Percentiles rank a stretch among this genome's conserved stretches.
These are phyloP conservation scores for Acrocephalus arundinaceus DNA, from an alignment of 2,113 vertebrate species.

Conservation along the genomic window DNA sequence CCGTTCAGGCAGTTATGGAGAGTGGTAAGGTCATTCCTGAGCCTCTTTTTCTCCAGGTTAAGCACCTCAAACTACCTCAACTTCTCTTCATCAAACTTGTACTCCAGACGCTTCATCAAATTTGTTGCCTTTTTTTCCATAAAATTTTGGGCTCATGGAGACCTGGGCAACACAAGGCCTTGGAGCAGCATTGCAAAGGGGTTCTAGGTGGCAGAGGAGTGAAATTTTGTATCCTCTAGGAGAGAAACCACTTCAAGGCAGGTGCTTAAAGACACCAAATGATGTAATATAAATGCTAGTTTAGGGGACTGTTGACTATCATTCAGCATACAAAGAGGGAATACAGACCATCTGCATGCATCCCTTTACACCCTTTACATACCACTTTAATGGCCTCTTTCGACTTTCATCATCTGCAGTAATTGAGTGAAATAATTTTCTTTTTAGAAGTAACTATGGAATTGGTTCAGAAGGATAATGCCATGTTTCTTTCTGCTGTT, in stretches of 20 bases:
- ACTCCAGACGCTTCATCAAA: neutral
- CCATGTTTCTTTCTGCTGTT: neutral
- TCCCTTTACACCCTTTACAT: neutral
- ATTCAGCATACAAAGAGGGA: neutral
- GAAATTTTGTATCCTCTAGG: neutral
- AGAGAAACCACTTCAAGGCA: neutral
- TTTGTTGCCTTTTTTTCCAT: neutral
- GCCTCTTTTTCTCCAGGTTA: neutral
- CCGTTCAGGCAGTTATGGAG: neutral
- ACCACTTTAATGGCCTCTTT: neutral
- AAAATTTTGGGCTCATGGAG: neutral
- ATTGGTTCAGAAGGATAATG: neutral
- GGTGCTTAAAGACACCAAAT: neutral
- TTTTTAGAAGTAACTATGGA: neutral
- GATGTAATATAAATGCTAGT: neutral
- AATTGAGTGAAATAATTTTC: neutral
- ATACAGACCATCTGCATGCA: neutral
- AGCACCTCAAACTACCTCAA: neutral
- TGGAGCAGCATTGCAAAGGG: neutral
- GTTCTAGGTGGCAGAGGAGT: neutral
- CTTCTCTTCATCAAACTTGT: neutral
- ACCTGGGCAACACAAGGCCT: neutral
- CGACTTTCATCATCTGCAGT: neutral
- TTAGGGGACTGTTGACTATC: neutral
- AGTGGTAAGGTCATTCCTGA: neutral